These are phyloP conservation scores for Cephus spinipes DNA, from an alignment of 2,888 invertebrate genomes.

Conservation along the genomic window DNA sequence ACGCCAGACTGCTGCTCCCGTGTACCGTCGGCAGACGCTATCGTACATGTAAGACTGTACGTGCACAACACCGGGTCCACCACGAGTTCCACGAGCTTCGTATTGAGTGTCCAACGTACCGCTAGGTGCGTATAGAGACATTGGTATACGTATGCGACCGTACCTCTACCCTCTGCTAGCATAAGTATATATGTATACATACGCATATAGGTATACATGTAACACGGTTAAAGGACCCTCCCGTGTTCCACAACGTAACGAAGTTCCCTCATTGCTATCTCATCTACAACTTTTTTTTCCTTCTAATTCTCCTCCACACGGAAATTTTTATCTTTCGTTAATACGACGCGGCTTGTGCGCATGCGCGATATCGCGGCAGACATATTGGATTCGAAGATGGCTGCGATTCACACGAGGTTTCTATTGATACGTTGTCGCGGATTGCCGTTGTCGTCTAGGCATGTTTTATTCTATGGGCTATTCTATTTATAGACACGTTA, in stretches of 20 bases:
- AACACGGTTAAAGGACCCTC: conserved; percentile 55
- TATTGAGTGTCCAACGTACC: background rate
- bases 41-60: background rate
- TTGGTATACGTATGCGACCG: background rate
- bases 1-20: background rate
- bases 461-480: background rate
- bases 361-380: background rate
- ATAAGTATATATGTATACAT: background rate
- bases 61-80: conserved; percentile 1
- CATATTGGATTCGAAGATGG: background rate
- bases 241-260: background rate
- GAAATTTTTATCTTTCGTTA: background rate
- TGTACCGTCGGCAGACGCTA: background rate
- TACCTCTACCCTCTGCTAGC: background rate
- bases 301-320: background rate
- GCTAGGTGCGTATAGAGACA: background rate
- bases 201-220: conserved; percentile 32
- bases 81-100: background rate
- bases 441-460: background rate
- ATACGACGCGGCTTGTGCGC: background rate
- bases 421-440: background rate
- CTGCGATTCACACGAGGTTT: background rate
- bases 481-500: background rate
- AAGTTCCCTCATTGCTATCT: background rate
- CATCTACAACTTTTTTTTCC: background rate